Evolutionary conservation across 35 echinoderm and acorn worm species (phyloP).

Genomic region (Anneissia japonica): DNA sequence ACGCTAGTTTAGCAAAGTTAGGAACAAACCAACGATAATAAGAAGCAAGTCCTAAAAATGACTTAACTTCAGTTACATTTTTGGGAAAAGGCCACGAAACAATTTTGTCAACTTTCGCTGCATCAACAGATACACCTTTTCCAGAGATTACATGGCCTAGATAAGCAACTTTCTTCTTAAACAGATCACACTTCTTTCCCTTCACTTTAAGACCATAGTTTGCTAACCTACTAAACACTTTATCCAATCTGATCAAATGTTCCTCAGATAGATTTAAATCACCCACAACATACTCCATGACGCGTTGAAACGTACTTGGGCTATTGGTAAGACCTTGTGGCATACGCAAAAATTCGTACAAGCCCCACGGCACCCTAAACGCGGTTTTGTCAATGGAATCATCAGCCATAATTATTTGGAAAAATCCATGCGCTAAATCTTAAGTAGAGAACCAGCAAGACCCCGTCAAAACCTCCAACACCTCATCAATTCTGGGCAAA

Average conservation of each 20-base stretch:
- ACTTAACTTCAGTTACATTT: background rate
- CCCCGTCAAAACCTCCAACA: background rate
- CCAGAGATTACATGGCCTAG: background rate
- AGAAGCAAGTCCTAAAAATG: background rate
- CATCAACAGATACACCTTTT: background rate
- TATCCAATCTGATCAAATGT: background rate
- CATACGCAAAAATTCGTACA: background rate
- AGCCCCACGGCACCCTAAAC: slow-evolving; percentile 8
- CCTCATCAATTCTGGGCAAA: slow-evolving; percentile 8
- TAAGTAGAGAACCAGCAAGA: background rate
- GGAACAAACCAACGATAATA: background rate
- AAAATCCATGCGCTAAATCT: slow-evolving; percentile 7
- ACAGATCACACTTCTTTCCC: background rate
- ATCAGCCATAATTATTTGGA: background rate
- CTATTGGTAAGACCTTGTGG: background rate
- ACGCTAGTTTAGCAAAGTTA: slow-evolving; percentile 18
- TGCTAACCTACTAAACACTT: background rate
- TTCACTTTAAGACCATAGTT: background rate
- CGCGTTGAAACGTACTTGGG: background rate
- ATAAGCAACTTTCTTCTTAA: background rate
- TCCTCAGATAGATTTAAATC: background rate
- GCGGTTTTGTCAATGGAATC: background rate
- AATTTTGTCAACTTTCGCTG: background rate
- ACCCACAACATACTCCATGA: background rate
- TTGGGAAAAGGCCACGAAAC: background rate